Base-by-base conservation (phyloP, 2,888 invertebrate species). In the Serripes groenlandicus region DNA sequence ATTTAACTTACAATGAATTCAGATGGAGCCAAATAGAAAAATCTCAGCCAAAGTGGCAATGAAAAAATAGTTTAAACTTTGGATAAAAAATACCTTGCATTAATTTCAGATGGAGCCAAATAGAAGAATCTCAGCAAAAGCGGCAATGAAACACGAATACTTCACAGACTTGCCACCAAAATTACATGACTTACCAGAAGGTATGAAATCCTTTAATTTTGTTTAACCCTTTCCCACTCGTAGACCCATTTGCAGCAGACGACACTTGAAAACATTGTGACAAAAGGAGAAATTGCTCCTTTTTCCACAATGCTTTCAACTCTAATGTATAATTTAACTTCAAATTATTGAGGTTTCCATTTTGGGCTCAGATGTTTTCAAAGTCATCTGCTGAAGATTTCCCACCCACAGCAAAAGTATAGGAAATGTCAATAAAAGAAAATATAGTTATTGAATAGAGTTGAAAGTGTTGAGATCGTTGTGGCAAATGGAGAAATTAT, bases 151-250 rank as follows among this genome's bases (percentile, higher is more conserved):
- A 86, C 98, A 99, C 96, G 96, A 96, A 80, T 99, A 99, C 95
- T 99, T 99, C 95, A 96, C 96, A 86, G 96, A 97, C 90, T 96
- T 99, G 95, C 98, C 99, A 93, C 96, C 96, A 94, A 97, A 98
- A 95, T 96, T 99, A 90, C 96, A 97, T 94, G 97, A 98, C 94
- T 96, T 99, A 95, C 98, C 98, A 90, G 98, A 98, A 94, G 98
- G 99, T 99, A 95, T 96, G 96, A 68, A 3, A 28, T 21, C 1
- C 21, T n/a, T n/a, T n/a, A n/a, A n/a, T n/a, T 49, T 49, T 49
- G 42, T 42, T 11, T 42, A 2, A 49, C 21, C 7, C 21, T 49
- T 3, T 49, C 21, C 15, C 21, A 5, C 49, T 21, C 49, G 18
- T 42, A 15, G 42, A 15, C 9, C 15, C 42, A 42, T 42, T 42